phyloP scores from a whole-genome alignment of 2,797 vertebrate genomes.

The Urophycis tenuis region DNA sequence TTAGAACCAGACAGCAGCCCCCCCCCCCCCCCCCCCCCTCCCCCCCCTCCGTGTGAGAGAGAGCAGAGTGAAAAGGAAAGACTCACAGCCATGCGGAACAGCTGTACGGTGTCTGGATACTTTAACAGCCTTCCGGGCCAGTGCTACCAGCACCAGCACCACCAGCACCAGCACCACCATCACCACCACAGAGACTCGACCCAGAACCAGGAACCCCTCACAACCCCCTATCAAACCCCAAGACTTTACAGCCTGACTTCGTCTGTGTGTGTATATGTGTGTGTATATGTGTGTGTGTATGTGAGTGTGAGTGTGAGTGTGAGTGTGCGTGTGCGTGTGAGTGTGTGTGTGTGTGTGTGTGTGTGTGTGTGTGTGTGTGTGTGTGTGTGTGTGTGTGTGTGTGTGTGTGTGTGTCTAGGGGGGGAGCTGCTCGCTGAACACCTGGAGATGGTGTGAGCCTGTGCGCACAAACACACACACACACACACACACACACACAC shows the following conservation, averaged over 20 bases:
- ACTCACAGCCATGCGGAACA: background rate
- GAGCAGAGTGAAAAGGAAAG: constrained; percentile 3
- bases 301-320: too few species aligned
- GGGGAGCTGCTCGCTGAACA: background rate
- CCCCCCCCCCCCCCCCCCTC: background rate
- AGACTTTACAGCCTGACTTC: constrained; percentile 7
- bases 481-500: background rate
- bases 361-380: too few species aligned
- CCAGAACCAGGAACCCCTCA: background rate
- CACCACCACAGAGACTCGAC: background rate
- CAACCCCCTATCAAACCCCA: background rate
- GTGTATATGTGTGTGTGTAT: too few species aligned
- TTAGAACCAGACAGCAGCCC: constrained; percentile 1
- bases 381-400: too few species aligned
- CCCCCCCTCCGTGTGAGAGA: background rate
- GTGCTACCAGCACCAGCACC: background rate
- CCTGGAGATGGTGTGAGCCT: constrained; percentile 4
- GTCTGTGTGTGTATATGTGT: constrained; percentile 2
- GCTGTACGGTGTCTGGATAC: constrained; percentile 5
- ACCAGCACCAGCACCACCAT: background rate
- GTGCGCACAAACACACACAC: background rate
- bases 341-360: too few species aligned
- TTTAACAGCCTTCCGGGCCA: constrained; percentile 11
- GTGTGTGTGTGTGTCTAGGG: too few species aligned
- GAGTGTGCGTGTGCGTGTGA: too few species aligned